These are phyloP conservation scores for Fopius arisanus DNA, from an alignment of 1,140 invertebrate genomes.

Conservation along the genomic window DNA sequence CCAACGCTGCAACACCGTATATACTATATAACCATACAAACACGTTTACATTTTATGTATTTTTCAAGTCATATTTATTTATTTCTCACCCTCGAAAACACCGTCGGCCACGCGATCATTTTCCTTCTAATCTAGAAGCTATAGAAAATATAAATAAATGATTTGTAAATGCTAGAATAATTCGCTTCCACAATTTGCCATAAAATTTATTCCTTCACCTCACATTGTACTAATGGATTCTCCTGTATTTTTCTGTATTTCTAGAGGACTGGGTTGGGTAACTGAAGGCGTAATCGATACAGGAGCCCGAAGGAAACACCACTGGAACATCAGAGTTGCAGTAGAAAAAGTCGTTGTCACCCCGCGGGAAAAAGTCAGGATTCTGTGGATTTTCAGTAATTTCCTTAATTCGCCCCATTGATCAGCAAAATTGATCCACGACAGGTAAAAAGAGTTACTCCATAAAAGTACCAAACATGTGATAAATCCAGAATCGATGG, in stretches of 20 bases:
- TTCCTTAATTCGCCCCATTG: no score
- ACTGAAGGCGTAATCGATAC: conserved; percentile 9
- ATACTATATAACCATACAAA: neutral
- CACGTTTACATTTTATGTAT: neutral
- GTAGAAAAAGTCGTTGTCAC: neutral
- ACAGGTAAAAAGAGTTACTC: neutral
- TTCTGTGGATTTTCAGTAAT: neutral
- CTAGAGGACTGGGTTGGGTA: conserved; percentile 1
- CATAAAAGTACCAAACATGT: neutral
- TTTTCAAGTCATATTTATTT: neutral
- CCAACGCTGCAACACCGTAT: neutral
- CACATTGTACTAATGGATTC: neutral
- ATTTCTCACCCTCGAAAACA: no score
- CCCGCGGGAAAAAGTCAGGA: neutral
- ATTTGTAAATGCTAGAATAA: no score
- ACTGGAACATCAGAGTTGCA: neutral
- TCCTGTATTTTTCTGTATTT: neutral
- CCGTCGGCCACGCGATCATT: no score
- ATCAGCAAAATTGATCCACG: no score
- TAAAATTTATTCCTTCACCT: no score
- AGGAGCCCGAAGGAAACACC: conserved; percentile 15
- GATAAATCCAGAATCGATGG: neutral
- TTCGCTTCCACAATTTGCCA: no score
- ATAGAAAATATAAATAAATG: no score
- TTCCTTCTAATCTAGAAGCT: no score